phyloP scores from a whole-genome alignment of 2,797 vertebrate species.

The Brachymystax lenok region DNA sequence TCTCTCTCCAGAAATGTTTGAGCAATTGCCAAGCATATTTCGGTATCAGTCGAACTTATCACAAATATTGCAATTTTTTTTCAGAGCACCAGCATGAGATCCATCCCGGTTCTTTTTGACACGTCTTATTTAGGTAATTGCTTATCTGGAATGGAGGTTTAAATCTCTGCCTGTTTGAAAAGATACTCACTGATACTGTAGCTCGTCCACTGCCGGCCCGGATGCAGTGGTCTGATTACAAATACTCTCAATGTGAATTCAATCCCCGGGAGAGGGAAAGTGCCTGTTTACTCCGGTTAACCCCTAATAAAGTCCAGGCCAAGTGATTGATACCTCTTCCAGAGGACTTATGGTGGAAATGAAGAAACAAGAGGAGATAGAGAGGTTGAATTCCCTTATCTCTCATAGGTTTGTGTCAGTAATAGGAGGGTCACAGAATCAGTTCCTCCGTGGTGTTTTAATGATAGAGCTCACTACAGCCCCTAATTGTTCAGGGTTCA shows the following conservation, averaged over 20 bases:
- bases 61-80: background rate
- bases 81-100: constrained; percentile 3
- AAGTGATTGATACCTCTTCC: constrained; percentile 47
- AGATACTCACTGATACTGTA: constrained; percentile 35
- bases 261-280: constrained; percentile 25
- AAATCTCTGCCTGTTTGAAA: constrained; percentile 50
- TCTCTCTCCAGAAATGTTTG: background rate
- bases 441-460: background rate
- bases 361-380: background rate
- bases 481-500: too few relatives aligned
- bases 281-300: constrained; percentile 54
- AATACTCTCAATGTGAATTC: constrained; percentile 20
- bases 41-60: background rate
- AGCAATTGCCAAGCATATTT: background rate
- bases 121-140: constrained; percentile 46
- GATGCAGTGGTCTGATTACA: constrained; percentile 52
- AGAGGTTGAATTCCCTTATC: background rate
- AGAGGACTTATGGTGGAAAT: constrained; percentile 28
- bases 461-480: background rate
- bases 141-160: constrained; percentile 48
- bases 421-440: background rate
- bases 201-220: constrained; percentile 1
- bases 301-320: constrained; percentile 48
- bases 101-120: constrained; percentile 20
- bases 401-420: background rate